Percentiles rank a stretch among this genome's conserved stretches.
Evolutionary conservation across 1,140 invertebrate species (phyloP).

Genomic region (Pseudomyrmex cubaensis): DNA sequence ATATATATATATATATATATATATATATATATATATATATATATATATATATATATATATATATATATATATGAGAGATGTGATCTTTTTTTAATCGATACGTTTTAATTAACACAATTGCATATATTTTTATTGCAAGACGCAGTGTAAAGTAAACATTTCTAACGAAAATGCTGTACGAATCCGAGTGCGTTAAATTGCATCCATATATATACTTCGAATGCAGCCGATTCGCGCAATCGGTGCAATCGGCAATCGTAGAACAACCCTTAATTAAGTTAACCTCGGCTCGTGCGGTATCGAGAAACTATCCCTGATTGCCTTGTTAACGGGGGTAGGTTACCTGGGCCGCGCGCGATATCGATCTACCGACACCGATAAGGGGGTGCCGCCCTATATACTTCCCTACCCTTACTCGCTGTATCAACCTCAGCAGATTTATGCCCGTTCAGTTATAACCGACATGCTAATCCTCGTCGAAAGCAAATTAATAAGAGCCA

Average conservation of each 20-base stretch:
- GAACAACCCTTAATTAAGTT: slow-evolving; percentile 83
- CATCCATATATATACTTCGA: slow-evolving; percentile 26
- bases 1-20: too few relatives aligned
- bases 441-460: slow-evolving; percentile 61
- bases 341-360: slow-evolving; percentile 76
- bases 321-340: slow-evolving; percentile 81
- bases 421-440: slow-evolving; percentile 76
- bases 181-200: slow-evolving; percentile 25
- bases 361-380: slow-evolving; percentile 79
- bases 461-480: slow-evolving; percentile 16
- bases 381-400: slow-evolving; percentile 68
- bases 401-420: neutral
- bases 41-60: neutral
- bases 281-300: slow-evolving; percentile 78
- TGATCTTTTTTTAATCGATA: too few relatives aligned
- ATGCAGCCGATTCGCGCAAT: slow-evolving; percentile 66
- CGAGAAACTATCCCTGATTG: slow-evolving; percentile 82
- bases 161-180: slow-evolving; percentile 39
- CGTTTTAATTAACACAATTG: too few relatives aligned
- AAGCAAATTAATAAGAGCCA: slow-evolving; percentile 68
- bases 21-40: neutral
- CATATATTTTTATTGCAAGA: neutral
- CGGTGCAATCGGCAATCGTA: slow-evolving; percentile 77
- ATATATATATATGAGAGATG: too few relatives aligned
- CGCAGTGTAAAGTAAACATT: slow-evolving; percentile 34